Base-by-base conservation (phyloP, 2,797 vertebrate species). In the Tokudaia tokunoshimensis region DNA sequence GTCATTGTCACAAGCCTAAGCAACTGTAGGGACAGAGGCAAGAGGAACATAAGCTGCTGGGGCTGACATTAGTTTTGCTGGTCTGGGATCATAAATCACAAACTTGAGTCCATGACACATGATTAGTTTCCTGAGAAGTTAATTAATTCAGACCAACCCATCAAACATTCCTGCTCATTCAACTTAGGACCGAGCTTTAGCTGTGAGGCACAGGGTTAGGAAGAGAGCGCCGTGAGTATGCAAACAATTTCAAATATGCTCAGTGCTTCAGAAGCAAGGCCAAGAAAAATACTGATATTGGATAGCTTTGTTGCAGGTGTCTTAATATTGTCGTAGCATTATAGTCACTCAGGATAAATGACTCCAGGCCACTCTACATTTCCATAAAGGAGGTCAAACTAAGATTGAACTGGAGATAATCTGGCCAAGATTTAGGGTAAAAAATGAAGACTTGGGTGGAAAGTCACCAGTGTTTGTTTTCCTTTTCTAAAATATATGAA, bases 91-190 rank as follows among this genome's bases (percentile, higher is more conserved):
- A 92, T 92, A 94, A 88, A 94, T 80, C 50, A 95, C 52, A 89
- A 79, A 81, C 41, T 34, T 59, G 72, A 96, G 78, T 72, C 55
- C 78, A 59, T 70, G 34, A 47, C 65, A 92, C 2, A 67, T 52
- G 7, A 94, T 84, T 89, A 93, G 91, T 65, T 94, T 67, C 74
- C 59, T 80, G 65, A 41, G 24, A 92, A 94, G 92, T 97, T 93
- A 91, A 82, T 95, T 83, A 89, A 95, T 74, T 94, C 93, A 92
- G 78, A 92, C 34, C 34, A 6, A 80, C 44, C n/a, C 86, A 80
- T 96, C 93, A 92, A 34, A 85, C 14, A 34, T 75, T 79, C 89
- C 63, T 91, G 37, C 63, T 94, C 67, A 90, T 91, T 94, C 89
- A 70, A 92, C 74, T 67, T 79, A 26, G 11, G 72, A 91, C 50